Evolutionary conservation across 2,797 vertebrate species (phyloP), one percentile per base, ranked within the genome.

Genomic region (Hippoglossus hippoglossus): DNA sequence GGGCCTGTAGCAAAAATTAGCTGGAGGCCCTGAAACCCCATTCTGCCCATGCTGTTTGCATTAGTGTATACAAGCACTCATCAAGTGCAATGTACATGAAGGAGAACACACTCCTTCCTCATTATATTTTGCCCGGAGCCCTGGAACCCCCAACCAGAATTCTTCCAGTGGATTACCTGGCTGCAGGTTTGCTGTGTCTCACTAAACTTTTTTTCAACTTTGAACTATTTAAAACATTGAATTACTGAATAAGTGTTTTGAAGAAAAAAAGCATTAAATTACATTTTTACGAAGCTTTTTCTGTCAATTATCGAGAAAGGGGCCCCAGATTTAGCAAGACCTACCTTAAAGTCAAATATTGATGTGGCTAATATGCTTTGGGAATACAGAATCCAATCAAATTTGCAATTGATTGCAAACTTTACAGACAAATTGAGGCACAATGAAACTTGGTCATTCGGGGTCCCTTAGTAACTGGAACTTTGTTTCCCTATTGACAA

Each of bases 321-420:
- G 12, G 2, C 9, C 12, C 28, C 5, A 57, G 31, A 56, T 19
- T 49, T 75, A 15, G 25, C 5, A 66, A 60, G 5, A 41, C 46
- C 26, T 16, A 51, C 1, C 22, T 24, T 41, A 28, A 54, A 26
- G 22, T 44, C 3, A 8, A 77, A 60, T 59, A 56, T 68, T 25
- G 54, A 54, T 28, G 8, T 44, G 2, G 53, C 24, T 11, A 60
- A 51, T 58, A 9, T 54, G 24, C n/a, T 68, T 60, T 66, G 25
- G 34, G 68, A 46, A 12, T n/a, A 2, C 36, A 52, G 31, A 62
- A 67, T 83, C 34, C 16, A 1, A 44, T 13, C 13, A 26, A 47
- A 80, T 68, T 47, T 62, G 3, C 24, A 71, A 61, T 59, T 39
- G 49, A 68, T 64, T 64, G 26, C 12, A 75, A 24, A 41, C 73